Evolutionary conservation across 2,888 invertebrate species (phyloP).

Genomic region (Globia sparganii): DNA sequence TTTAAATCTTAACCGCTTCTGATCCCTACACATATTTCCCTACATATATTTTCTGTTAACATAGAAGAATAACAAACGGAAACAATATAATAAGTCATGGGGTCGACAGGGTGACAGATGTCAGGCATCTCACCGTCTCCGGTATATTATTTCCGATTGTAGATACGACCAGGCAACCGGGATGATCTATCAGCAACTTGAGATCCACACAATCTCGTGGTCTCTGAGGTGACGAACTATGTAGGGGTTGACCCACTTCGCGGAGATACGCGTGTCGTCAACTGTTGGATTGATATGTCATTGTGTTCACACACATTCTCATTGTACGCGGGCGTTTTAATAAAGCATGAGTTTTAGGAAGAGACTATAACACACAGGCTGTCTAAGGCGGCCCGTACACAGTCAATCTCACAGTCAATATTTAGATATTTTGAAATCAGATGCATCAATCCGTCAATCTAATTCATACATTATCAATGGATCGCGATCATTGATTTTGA

Average conservation of each 20-base stretch:
- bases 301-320: background rate
- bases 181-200: conserved; percentile 32
- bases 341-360: background rate
- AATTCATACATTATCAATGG: no score
- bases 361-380: background rate
- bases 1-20: no score
- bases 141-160: conserved; percentile 40
- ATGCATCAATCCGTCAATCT: no score
- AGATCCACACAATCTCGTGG: conserved; percentile 15
- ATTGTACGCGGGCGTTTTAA: background rate
- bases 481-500: no score
- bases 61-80: conserved; percentile 1
- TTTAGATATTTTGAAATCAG: no score
- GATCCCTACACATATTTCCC: no score
- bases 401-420: no score
- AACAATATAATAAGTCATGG: conserved; percentile 17
- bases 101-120: conserved; percentile 34
- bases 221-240: conserved; percentile 16
- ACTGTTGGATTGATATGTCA: conserved; percentile 4
- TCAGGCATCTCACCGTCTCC: conserved; percentile 23
- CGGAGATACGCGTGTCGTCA: background rate
- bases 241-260: conserved; percentile 26
- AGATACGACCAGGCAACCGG: conserved; percentile 1
- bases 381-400: no score
- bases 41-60: background rate